Evolutionary conservation across 92 coral and sea anemone genomes (phyloP), one percentile per base, ranked within the genome.

Genomic region (Actinostola sp.): DNA sequence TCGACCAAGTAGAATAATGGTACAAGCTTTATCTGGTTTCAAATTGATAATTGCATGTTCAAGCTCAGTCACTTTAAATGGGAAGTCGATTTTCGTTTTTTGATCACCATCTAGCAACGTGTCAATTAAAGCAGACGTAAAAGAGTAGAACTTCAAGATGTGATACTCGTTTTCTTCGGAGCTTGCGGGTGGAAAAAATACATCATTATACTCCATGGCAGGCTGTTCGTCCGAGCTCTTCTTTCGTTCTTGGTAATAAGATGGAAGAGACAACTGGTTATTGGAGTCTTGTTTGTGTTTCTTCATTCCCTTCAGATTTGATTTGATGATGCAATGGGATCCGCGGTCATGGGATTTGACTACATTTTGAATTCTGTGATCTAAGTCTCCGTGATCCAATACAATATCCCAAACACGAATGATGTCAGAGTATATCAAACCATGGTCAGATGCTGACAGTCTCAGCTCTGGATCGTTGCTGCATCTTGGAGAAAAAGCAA

Each of bases 391-490:
- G 48, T 94, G 95, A 66, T 72, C 88, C 20, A 90, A 72, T 12
- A 85, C 94, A 58, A 94, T 82, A 67, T 92, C 97, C 98, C 98
- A 94, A 13, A 94, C 91, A 44, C 98, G 92, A 62, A 94, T 92
- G 35, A 94, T 92, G 28, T 94, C 98, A 13, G 98, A 82, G 74
- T 94, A 94, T n/a, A 94, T 86, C 32, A 43, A 59, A 34, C 65
- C 61, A 41, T 68, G 31, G 11, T 21, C 55, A 2, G 62, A 65
- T 12, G 23, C 66, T 32, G 86, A 68, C 31, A 79, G 39, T 36
- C 93, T 84, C 48, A 82, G 50, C 48, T 86, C 73, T 9, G 93
- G 93, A 38, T 84, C 69, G 29, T 84, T 82, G 68, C 97, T 94
- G 43, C 93, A 88, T 49, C 97, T 84, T 16, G 86, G 80, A 27